phyloP scores from a whole-genome alignment of 2,113 vertebrate genomes.

The Perca fluviatilis region DNA sequence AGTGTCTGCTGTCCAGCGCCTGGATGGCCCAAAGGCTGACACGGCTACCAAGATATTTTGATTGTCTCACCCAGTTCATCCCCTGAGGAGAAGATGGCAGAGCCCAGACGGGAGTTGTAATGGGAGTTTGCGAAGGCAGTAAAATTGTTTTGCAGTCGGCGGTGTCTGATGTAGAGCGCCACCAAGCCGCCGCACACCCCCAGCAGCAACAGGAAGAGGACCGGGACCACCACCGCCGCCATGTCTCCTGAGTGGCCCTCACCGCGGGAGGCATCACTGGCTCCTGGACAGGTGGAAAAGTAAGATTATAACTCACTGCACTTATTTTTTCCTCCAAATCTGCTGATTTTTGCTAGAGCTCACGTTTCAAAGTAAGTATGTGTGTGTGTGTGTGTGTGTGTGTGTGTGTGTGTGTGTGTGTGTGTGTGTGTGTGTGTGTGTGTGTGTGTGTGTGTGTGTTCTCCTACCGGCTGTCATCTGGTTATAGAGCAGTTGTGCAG shows the following conservation, averaged over 20 bases:
- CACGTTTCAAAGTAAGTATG: background rate
- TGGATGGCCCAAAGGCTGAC: too few species aligned
- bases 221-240: constrained; percentile 92
- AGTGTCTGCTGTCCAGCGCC: too few species aligned
- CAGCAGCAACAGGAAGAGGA: constrained; percentile 94
- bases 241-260: constrained; percentile 83
- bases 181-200: constrained; percentile 88
- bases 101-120: constrained; percentile 97
- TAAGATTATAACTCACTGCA: too few species aligned
- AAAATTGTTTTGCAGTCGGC: constrained; percentile 95
- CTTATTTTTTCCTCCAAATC: too few species aligned
- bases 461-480: constrained; percentile 85
- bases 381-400: too few species aligned
- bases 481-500: constrained; percentile 90
- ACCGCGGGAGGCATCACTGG: constrained; percentile 67
- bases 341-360: background rate
- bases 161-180: constrained; percentile 91
- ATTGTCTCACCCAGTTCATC: constrained; percentile 91
- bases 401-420: background rate
- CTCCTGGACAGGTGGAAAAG: constrained; percentile 30
- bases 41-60: too few species aligned
- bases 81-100: constrained; percentile 96
- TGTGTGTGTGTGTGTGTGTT: background rate
- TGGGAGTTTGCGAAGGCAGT: constrained; percentile 97
- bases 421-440: too few species aligned